phyloP scores from a whole-genome alignment of 2,797 vertebrate species.

The Oophaga sylvatica region DNA sequence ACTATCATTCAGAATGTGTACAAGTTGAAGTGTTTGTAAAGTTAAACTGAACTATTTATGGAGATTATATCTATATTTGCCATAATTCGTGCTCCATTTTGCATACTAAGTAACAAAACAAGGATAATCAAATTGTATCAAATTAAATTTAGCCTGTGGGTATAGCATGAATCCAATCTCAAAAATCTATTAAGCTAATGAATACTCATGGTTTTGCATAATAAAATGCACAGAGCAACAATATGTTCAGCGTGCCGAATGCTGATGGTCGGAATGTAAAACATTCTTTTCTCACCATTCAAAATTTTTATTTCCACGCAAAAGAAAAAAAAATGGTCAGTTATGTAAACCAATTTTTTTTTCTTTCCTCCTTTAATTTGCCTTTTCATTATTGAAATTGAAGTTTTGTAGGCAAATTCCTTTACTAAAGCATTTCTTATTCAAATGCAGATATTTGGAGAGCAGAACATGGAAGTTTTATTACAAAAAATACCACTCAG shows the following conservation, averaged over 20 bases:
- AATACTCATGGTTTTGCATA: background rate
- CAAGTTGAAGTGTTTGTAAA: background rate
- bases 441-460: background rate
- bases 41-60: background rate
- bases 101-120: constrained; percentile 12
- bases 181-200: constrained; percentile 8
- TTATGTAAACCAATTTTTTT: background rate
- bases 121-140: constrained; percentile 13
- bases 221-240: background rate
- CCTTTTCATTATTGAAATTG: background rate
- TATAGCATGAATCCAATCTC: background rate
- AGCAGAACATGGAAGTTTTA: constrained; percentile 15
- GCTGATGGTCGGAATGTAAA: background rate
- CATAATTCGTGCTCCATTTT: background rate
- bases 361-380: constrained; percentile 25
- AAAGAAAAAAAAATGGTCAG: background rate
- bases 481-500: background rate
- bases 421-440: constrained; percentile 41
- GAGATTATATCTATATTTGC: background rate
- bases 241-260: background rate
- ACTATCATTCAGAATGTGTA: background rate
- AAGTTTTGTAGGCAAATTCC: background rate
- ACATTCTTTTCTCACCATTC: background rate
- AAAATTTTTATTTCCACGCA: background rate
- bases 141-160: constrained; percentile 16